phyloP scores from a whole-genome alignment of 2,113 vertebrate genomes.

The Electrona antarctica region DNA sequence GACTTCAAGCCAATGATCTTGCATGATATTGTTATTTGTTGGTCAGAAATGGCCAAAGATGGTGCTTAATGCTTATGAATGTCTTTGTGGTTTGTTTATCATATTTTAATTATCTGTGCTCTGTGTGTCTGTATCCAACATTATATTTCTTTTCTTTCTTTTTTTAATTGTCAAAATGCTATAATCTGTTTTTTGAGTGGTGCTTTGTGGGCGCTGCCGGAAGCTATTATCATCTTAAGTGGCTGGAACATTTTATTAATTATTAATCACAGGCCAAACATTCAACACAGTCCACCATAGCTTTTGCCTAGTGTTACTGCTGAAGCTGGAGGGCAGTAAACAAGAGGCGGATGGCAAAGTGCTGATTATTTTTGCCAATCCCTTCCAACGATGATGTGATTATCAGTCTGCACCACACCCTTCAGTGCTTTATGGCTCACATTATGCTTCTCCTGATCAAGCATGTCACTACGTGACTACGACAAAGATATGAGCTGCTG shows the following conservation, averaged over 20 bases:
- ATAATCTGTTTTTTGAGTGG: constrained; percentile 51
- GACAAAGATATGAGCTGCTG: constrained; percentile 9
- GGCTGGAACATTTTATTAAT: constrained; percentile 74
- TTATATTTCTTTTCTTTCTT: neutral
- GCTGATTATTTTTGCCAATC: constrained; percentile 56
- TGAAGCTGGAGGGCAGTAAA: constrained; percentile 45
- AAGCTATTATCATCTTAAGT: constrained; percentile 70
- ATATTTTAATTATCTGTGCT: neutral
- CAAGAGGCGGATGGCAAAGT: constrained; percentile 53
- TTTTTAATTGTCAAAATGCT: constrained; percentile 3
- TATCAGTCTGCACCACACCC: constrained; percentile 55
- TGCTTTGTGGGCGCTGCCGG: constrained; percentile 50
- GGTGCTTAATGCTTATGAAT: neutral
- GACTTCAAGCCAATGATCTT: constrained; percentile 23
- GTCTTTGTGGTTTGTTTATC: neutral
- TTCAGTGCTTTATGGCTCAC: constrained; percentile 16
- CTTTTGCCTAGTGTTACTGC: constrained; percentile 60
- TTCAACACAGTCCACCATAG: constrained; percentile 49
- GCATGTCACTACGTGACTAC: constrained; percentile 1
- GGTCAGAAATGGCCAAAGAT: neutral
- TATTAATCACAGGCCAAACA: constrained; percentile 69
- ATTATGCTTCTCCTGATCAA: constrained; percentile 31
- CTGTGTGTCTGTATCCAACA: neutral
- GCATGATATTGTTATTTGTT: neutral
- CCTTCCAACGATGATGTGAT: constrained; percentile 42